Evolutionary conservation across 1,140 invertebrate species (phyloP), one percentile per base, ranked within the genome.

Genomic region (Panulirus ornatus): DNA sequence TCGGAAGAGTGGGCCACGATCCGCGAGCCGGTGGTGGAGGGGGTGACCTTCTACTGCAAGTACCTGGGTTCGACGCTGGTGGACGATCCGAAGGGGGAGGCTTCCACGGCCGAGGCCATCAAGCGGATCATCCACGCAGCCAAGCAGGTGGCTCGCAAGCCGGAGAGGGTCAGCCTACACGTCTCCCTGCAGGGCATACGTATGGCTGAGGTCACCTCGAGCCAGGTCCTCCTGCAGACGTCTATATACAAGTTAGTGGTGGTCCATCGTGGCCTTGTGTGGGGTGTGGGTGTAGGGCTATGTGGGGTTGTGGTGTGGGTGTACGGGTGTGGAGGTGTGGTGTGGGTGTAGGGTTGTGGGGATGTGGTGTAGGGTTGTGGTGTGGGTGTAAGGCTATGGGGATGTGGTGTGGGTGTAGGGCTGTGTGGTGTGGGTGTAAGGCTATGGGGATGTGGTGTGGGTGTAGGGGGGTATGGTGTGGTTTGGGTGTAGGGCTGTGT

Each of bases 211-310:
- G 93, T 95, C 3, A 94, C 94, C n/a, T 95, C 96, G 3, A 95
- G 96, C 54, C 96, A 97, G 93, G 95, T 96, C 90, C 94, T 96
- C 19, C 94, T 97, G 66, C 96, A 97, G 94, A 95, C 97, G 34
- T 97, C 97, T 6, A 97, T 98, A 93, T 97, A 97, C 93, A 97
- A 96, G 97, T 97, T 94, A 92, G 86, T 47, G 73, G 14, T 71
- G 30, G n/a, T 0, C 38, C n/a, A n/a, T n/a, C n/a, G n/a, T n/a
- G n/a, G n/a, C n/a, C n/a, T n/a, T n/a, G n/a, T n/a, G n/a, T n/a
- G n/a, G n/a, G n/a, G n/a, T n/a, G n/a, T n/a, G n/a, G n/a, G n/a
- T n/a, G n/a, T n/a, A n/a, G n/a, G n/a, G n/a, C 8, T 11, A 27
- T 27, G 6, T n/a, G 30, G 22, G 27, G 36, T 44, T 9, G 76